These are phyloP conservation scores for Dendropsophus ebraccatus DNA, from an alignment of 2,113 vertebrate genomes.

Conservation along the genomic window DNA sequence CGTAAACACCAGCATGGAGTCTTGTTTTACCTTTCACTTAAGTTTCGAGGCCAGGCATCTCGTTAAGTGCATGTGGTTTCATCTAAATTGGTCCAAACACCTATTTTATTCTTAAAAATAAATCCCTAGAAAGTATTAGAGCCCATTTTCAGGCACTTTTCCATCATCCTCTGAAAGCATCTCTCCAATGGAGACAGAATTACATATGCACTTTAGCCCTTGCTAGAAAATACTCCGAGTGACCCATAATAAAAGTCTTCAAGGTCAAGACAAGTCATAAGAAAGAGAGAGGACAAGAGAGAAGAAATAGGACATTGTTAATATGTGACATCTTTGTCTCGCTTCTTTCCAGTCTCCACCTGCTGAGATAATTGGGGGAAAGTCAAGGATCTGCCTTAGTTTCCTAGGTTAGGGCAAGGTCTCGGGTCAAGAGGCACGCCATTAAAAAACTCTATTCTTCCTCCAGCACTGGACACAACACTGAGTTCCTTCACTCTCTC, in stretches of 20 bases:
- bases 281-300: not conserved
- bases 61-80: not conserved
- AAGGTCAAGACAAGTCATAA: not conserved
- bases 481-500: constrained; percentile 9
- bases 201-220: not conserved
- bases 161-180: not conserved
- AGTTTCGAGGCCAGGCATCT: not conserved
- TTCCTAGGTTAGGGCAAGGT: constrained; percentile 36
- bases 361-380: constrained; percentile 19
- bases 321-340: constrained; percentile 19
- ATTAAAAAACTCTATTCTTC: constrained; percentile 13
- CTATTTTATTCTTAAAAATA: not conserved
- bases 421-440: constrained; percentile 37
- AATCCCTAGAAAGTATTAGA: not conserved
- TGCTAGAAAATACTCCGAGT: not conserved
- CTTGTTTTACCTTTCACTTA: not conserved
- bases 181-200: not conserved
- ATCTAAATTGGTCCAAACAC: not conserved
- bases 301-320: constrained; percentile 34
- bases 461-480: not conserved
- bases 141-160: not conserved
- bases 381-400: not conserved
- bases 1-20: not conserved
- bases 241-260: not conserved
- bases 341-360: constrained; percentile 37